Conservation (phyloP, 2,888 invertebrate species). For the Tipula vernalis region DNA sequence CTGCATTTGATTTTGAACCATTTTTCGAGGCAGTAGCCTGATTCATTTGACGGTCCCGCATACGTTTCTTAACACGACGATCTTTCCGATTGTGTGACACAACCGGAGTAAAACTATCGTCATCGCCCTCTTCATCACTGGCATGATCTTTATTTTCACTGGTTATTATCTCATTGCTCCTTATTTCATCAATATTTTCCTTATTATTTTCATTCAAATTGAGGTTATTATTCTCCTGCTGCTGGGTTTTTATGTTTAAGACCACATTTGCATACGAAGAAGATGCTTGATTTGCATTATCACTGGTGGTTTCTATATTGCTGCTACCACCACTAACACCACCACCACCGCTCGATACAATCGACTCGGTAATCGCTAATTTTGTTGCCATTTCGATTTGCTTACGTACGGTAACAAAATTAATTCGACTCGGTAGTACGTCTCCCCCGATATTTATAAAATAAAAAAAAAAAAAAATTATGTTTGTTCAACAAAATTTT, state of each 20-base stretch:
- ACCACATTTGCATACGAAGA: constrained; percentile 55
- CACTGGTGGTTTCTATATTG: constrained; percentile 22
- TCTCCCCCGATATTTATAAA: not conserved
- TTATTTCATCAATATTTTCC: constrained; percentile 12
- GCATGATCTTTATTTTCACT: constrained; percentile 21
- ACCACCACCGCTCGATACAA: not conserved
- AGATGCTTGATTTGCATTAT: constrained; percentile 36
- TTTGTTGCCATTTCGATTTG: constrained; percentile 8
- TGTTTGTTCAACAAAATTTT: not conserved
- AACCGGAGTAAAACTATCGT: constrained; percentile 35
- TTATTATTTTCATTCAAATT: constrained; percentile 13
- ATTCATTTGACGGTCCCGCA: constrained; percentile 10
- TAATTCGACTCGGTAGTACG: not conserved
- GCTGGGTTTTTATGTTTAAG: constrained; percentile 41
- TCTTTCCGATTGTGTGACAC: constrained; percentile 34
- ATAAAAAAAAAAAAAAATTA: not conserved
- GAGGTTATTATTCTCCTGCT: not conserved
- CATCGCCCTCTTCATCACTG: constrained; percentile 28
- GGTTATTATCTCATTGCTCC: not conserved
- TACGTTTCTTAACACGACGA: constrained; percentile 28
- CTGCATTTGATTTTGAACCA: constrained; percentile 15
- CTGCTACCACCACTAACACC: not conserved
- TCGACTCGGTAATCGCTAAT: not conserved
- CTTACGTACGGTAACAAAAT: not conserved
- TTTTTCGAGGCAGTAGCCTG: constrained; percentile 15